Base-by-base conservation (phyloP, 30 jellyfish, hydroid and myxozoan species). In the Aurelia sp. region DNA sequence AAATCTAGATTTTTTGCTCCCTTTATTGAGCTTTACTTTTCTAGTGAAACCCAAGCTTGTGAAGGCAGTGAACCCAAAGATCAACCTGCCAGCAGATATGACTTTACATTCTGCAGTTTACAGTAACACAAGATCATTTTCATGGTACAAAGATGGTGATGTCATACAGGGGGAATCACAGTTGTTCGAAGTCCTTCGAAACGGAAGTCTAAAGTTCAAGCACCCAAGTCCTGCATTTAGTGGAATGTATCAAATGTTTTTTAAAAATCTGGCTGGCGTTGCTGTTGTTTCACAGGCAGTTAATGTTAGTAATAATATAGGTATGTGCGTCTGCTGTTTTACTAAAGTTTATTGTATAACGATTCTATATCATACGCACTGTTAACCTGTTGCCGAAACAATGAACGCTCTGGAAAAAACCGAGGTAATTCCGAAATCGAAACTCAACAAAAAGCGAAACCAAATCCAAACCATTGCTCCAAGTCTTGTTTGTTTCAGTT, bases 71-170 rank as follows among this genome's bases (percentile, higher is more conserved):
- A 40, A 11, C 66, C 27, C 60, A 59, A 60, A 59, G 18, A 63
- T 59, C 0, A 31, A 11, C 27, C 13, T 76, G 13, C 63, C 74
- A 11, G 41, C 76, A 4, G 76, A 61, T 53, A 78, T 77, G 20
- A 16, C 30, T 4, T 21, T 76, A n/a, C 9, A 31, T 20, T 70
- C 86, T 6, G 76, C 86, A 10, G 17, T 18, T 18, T 76, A 31
- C 65, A 35, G 22, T 13, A 62, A 40, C 1, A 17, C 48, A 11
- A 20, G 50, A 11, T 57, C 86, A 17, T 18, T 76, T 7, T 31
- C 23, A 11, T 76, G 86, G 86, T 60, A 61, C 86, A 76, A 60
- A 60, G 86, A 76, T 76, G 86, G 86, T 20, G 11, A 31, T 3
- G 9, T 30, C 53, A 76, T 76, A n/a, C n/a, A n/a, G n/a, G n/a